Conservation (phyloP, 2,113 vertebrate genomes). For the Albula glossodonta region DNA sequence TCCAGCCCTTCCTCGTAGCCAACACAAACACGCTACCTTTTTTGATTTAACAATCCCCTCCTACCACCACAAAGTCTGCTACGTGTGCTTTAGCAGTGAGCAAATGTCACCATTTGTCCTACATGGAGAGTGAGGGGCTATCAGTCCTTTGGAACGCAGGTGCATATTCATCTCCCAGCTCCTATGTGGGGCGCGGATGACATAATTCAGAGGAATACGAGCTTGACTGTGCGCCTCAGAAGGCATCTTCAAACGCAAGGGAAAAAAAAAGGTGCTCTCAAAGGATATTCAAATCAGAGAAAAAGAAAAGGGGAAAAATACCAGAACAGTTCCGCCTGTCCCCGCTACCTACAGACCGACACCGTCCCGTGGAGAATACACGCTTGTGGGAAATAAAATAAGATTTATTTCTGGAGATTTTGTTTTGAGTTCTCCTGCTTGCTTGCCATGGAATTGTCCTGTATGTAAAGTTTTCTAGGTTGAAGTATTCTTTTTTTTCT, state of each 20-base stretch:
- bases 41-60: neutral
- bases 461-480: neutral
- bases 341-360: neutral
- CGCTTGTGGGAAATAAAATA: neutral
- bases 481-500: neutral
- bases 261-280: neutral
- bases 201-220: neutral
- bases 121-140: neutral
- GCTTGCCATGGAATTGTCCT: neutral
- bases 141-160: neutral
- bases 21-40: neutral
- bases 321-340: neutral
- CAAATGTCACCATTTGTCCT: neutral
- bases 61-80: neutral
- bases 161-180: neutral
- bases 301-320: neutral
- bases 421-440: neutral
- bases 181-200: neutral
- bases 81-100: neutral
- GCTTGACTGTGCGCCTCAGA: neutral
- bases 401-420: neutral
- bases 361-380: neutral
- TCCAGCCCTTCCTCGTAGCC: neutral
- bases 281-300: conserved; percentile 7
- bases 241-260: neutral